Conservation (phyloP, 2,888 invertebrate species). For the Tridacna crocea region DNA sequence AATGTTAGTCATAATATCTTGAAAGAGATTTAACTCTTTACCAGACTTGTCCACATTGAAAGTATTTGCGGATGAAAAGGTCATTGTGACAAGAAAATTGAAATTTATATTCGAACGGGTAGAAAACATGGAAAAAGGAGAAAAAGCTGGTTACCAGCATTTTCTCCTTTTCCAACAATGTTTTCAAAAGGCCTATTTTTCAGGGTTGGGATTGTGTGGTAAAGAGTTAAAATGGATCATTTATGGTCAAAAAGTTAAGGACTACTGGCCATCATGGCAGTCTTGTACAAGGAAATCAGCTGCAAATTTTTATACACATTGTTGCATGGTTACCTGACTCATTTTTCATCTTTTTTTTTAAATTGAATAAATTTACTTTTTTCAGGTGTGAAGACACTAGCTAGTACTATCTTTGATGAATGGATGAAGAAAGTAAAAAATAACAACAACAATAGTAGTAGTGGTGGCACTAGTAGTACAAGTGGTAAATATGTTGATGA, state of each 20-base stretch:
- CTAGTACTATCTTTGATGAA: constrained; percentile 93
- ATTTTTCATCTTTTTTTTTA: neutral
- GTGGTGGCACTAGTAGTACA: neutral
- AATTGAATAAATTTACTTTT: constrained; percentile 58
- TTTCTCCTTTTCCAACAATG: constrained; percentile 19
- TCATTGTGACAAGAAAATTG: no score
- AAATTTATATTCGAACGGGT: no score
- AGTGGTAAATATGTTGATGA: constrained; percentile 6
- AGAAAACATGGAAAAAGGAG: neutral
- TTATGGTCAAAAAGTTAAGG: no score
- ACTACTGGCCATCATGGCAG: neutral
- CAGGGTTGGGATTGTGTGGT: no score
- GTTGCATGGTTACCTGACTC: neutral
- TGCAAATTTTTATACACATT: neutral
- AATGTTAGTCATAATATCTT: no score
- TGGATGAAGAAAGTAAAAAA: constrained; percentile 96
- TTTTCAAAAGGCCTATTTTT: no score
- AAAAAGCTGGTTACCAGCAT: neutral
- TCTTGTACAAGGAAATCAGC: neutral
- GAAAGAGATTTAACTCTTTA: no score
- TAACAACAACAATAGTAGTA: constrained; percentile 50
- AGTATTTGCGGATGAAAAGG: no score
- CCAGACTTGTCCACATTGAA: no score
- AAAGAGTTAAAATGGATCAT: no score
- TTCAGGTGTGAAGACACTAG: constrained; percentile 91